A percentile compares a stretch with the other conserved stretches of the same genome.
Evolutionary conservation across 2,888 invertebrate species (phyloP).

Genomic region (Temnothorax ravouxi): DNA sequence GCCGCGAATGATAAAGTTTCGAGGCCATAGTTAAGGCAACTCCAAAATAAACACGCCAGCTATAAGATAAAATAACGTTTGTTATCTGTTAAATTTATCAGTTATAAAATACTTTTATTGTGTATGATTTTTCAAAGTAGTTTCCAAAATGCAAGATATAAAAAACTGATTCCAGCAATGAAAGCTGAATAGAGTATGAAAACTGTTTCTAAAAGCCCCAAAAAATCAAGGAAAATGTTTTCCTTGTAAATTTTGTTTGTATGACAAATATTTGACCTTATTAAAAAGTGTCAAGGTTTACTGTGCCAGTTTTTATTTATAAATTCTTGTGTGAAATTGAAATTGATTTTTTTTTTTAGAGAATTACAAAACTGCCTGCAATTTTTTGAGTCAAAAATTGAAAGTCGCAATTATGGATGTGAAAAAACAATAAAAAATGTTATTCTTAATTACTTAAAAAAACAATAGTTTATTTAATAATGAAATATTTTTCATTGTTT

Average conservation of each 20-base stretch:
- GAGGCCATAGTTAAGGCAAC: not conserved
- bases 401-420: not conserved
- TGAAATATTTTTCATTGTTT: not conserved
- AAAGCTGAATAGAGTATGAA: not conserved
- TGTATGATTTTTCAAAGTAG: not conserved
- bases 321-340: not conserved
- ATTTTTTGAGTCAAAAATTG: not conserved
- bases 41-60: not conserved
- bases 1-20: slow-evolving; percentile 16
- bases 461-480: not conserved
- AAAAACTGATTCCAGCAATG: not conserved
- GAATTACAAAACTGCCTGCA: not conserved
- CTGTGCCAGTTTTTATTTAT: not conserved
- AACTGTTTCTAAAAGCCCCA: not conserved
- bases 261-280: slow-evolving; percentile 17
- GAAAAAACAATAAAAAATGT: not conserved
- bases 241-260: not conserved
- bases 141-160: not conserved
- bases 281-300: slow-evolving; percentile 11
- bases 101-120: not conserved
- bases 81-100: slow-evolving; percentile 13
- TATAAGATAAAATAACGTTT: slow-evolving; percentile 8
- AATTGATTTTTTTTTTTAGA: not conserved
- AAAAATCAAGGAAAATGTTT: not conserved
- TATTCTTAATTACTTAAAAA: not conserved